These are phyloP conservation scores for Catonia carolina DNA, from an alignment of 2,888 invertebrate species.

Conservation along the genomic window DNA sequence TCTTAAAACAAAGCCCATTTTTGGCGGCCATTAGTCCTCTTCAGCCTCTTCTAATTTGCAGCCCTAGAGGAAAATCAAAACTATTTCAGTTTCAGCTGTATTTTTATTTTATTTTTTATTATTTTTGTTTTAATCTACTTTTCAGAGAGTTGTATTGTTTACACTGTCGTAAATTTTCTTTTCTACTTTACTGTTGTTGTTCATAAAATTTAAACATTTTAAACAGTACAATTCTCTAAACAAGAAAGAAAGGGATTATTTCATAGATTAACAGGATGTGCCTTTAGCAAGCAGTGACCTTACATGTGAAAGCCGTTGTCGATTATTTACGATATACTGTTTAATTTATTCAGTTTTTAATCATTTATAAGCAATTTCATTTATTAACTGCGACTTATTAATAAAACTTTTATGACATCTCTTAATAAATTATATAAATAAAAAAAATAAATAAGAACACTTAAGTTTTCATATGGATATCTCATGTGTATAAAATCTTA, in stretches of 20 bases:
- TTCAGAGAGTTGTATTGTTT: conserved; percentile 12
- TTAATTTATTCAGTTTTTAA: too few species aligned
- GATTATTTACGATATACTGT: conserved; percentile 22
- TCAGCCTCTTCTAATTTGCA: conserved; percentile 23
- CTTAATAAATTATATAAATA: too few species aligned
- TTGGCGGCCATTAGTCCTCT: conserved; percentile 5
- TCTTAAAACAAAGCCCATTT: conserved; percentile 7
- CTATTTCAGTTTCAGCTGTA: neutral
- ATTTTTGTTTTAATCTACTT: neutral
- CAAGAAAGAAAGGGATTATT: neutral
- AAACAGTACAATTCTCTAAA: conserved; percentile 18
- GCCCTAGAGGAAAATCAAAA: conserved; percentile 26
- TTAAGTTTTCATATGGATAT: conserved; percentile 15
- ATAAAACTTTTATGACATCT: too few species aligned
- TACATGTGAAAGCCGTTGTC: conserved; percentile 29
- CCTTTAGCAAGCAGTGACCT: conserved; percentile 25
- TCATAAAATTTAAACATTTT: too few species aligned
- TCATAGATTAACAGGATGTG: neutral
- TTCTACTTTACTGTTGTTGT: too few species aligned
- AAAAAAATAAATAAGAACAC: conserved; percentile 22
- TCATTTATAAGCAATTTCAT: too few species aligned
- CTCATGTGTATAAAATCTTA: conserved; percentile 20
- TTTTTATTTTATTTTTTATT: neutral
- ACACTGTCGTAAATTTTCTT: neutral
- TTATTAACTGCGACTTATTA: too few species aligned